These are phyloP conservation scores for Neelides sp. DNA, from an alignment of 1,140 invertebrate species.

Conservation along the genomic window DNA sequence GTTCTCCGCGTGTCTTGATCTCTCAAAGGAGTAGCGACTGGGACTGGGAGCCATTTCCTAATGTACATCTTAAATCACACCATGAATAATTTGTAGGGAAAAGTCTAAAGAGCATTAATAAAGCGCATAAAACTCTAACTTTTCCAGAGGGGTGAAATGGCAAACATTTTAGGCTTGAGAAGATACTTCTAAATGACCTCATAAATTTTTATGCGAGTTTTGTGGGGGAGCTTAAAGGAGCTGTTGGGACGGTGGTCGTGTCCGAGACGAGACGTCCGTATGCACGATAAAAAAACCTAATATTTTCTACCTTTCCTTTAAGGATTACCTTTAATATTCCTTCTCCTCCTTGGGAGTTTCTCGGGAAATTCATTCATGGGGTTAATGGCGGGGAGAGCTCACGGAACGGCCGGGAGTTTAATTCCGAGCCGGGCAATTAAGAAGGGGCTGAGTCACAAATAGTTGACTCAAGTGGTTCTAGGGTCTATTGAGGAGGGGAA, in stretches of 20 bases:
- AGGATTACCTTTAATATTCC: neutral
- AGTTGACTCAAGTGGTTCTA: no score
- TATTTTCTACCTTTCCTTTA: constrained; percentile 5
- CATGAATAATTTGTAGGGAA: constrained; percentile 32
- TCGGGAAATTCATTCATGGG: no score
- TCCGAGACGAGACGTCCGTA: no score
- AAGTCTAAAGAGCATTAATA: constrained; percentile 31
- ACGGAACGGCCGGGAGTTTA: no score
- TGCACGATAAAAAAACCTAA: constrained; percentile 9
- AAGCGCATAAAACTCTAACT: constrained; percentile 27
- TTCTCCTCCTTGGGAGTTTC: no score
- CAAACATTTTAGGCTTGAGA: constrained; percentile 25
- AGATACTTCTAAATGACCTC: constrained; percentile 31
- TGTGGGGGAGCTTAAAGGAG: constrained; percentile 21
- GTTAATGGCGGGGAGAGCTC: no score
- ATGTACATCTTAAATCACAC: constrained; percentile 32
- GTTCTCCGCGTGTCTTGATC: constrained; percentile 1
- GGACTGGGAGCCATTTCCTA: constrained; percentile 26
- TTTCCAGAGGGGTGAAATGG: constrained; percentile 19
- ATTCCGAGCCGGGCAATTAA: no score
- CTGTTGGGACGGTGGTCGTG: no score
- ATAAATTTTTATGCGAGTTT: constrained; percentile 32
- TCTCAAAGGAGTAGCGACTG: constrained; percentile 2
- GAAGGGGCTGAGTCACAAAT: no score
- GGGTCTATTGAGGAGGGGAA: no score